A percentile compares a stretch with the other conserved stretches of the same genome.
Evolutionary conservation across 2,113 vertebrate genomes (phyloP).

Genomic region (Myiozetetes cayanensis): DNA sequence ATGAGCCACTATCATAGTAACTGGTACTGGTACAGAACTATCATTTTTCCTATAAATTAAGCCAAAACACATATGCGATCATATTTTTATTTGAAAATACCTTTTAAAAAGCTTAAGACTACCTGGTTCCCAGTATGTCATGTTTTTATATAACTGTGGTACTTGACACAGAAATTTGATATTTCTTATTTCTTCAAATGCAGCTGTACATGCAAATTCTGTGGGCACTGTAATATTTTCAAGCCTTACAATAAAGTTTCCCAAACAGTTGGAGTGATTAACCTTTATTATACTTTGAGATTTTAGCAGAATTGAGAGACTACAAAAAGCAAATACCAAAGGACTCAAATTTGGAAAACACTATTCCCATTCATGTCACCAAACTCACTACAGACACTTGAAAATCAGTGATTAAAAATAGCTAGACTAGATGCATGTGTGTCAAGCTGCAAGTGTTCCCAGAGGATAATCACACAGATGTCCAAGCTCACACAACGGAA

Average conservation of each 20-base stretch:
- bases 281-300: slow-evolving; percentile 8
- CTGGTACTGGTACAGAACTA: not conserved
- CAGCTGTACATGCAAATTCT: not conserved
- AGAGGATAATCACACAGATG: slow-evolving; percentile 61
- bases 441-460: slow-evolving; percentile 54
- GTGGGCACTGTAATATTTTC: not conserved
- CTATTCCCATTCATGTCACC: slow-evolving; percentile 50
- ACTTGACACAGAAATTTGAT: not conserved
- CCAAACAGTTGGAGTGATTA: slow-evolving; percentile 40
- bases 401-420: slow-evolving; percentile 65
- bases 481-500: slow-evolving; percentile 62
- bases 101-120: not conserved
- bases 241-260: slow-evolving; percentile 17
- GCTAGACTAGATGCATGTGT: slow-evolving; percentile 39
- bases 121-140: not conserved
- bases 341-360: slow-evolving; percentile 27
- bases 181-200: not conserved
- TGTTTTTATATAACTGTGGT: not conserved
- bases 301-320: not conserved
- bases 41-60: not conserved
- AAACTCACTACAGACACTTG: slow-evolving; percentile 32
- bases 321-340: slow-evolving; percentile 39
- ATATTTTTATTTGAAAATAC: not conserved
- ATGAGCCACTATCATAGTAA: not conserved
- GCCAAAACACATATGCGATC: not conserved